Conservation (phyloP, 2,113 vertebrate genomes). For the Stegastes partitus region DNA sequence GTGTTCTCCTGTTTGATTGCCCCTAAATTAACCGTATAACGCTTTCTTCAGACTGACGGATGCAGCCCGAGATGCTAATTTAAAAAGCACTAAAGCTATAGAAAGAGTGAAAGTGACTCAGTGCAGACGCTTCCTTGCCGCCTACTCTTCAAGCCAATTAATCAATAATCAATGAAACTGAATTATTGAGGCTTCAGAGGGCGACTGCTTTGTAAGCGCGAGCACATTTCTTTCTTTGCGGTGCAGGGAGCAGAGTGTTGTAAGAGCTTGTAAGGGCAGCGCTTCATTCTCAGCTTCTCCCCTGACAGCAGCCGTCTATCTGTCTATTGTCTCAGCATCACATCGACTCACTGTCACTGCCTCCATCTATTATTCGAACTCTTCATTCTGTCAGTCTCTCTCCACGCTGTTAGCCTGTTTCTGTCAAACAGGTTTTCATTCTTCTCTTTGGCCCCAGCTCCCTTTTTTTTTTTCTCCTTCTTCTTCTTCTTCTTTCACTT, state of each 20-base stretch:
- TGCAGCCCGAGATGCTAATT: no score
- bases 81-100: not conserved
- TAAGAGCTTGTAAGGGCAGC: conserved; percentile 12
- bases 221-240: not conserved
- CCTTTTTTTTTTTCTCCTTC: conserved; percentile 40
- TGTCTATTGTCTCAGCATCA: conserved; percentile 61
- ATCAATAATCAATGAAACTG: conserved; percentile 57
- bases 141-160: not conserved
- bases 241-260: not conserved
- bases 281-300: conserved; percentile 13
- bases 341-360: conserved; percentile 69
- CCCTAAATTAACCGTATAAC: no score
- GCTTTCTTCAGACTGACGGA: no score
- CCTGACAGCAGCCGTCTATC: conserved; percentile 40
- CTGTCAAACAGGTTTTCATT: conserved; percentile 67
- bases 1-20: no score
- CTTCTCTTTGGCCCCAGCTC: conserved; percentile 35
- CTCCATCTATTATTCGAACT: conserved; percentile 64
- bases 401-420: conserved; percentile 62
- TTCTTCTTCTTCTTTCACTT: conserved; percentile 33
- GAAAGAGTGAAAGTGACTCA: conserved; percentile 38
- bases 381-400: conserved; percentile 56
- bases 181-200: conserved; percentile 14
- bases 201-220: conserved; percentile 1
- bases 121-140: not conserved